Evolutionary conservation across 2,797 vertebrate species (phyloP), one percentile per base, ranked within the genome.

Genomic region (Lophotriccus pileatus): DNA sequence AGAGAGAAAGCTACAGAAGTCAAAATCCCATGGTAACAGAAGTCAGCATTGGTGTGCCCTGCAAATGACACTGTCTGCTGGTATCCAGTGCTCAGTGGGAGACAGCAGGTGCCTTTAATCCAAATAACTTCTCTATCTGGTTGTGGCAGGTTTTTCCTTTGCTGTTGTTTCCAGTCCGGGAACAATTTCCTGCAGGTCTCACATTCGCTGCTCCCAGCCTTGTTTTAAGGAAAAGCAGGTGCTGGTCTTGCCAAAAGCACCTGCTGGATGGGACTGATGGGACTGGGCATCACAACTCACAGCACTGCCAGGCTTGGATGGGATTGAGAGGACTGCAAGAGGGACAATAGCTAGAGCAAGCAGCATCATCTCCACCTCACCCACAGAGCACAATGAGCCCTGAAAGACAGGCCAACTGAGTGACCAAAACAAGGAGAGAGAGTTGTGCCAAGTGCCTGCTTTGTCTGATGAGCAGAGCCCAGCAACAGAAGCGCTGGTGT

Each of bases 401-500:
- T 63, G 68, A 88, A 77, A 88, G 47, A 67, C 92, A 87, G 56
- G 64, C 25, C 68, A 85, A 72, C 23, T 49, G 72, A 82, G 67
- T 24, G 84, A 78, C 70, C 67, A 52, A 76, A 83, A 79, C 60
- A 68, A 78, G 63, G 63, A 77, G 60, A 79, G 52, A 53, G 10
- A 14, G 3, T 27, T 46, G 72, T 81, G 93, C 75, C 93, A 91
- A 91, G 44, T 23, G 49, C 75, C 87, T 80, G 84, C 78, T 83
- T 70, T 16, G 44, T 91, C 75, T 94, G 93, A 97, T 94, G 82
- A 93, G 70, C 66, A 86, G 82, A 91, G 76, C 70, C 76, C 77
- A 90, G 89, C 75, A 70, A 66, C 50, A 75, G 46, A 82, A 80
- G 47, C 9, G 60, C 76, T 89, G 85, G 88, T 77, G 27, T 60